These are phyloP conservation scores for Sprattus sprattus DNA, from an alignment of 2,113 vertebrate species.

Conservation along the genomic window DNA sequence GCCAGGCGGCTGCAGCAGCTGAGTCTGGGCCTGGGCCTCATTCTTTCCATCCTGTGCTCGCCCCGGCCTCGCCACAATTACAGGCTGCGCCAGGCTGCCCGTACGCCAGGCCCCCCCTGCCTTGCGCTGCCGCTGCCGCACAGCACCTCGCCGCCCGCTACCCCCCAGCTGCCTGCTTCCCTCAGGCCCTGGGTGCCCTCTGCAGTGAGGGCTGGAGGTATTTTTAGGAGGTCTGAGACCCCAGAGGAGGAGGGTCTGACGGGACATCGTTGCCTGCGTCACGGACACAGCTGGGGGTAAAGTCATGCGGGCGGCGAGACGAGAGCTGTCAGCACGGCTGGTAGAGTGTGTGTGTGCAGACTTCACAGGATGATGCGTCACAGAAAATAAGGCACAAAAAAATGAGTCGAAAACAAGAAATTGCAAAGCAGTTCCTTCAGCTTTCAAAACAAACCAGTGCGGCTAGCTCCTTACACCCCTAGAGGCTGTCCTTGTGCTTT, in stretches of 20 bases:
- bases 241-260: constrained; percentile 44
- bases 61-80: constrained; percentile 63
- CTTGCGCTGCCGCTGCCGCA: constrained; percentile 42
- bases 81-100: constrained; percentile 50
- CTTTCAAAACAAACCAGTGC: neutral
- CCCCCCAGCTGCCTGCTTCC: constrained; percentile 59
- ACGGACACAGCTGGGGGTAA: constrained; percentile 31
- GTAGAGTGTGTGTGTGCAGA: neutral
- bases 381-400: neutral
- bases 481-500: neutral
- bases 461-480: neutral
- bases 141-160: constrained; percentile 47
- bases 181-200: constrained; percentile 9
- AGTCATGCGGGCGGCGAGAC: constrained; percentile 16
- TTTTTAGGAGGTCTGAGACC: constrained; percentile 50
- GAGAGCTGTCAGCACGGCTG: neutral
- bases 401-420: neutral
- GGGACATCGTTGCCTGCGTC: constrained; percentile 43
- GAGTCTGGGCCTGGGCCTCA: constrained; percentile 22
- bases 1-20: constrained; percentile 22
- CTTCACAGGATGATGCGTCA: neutral
- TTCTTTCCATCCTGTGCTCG: constrained; percentile 57
- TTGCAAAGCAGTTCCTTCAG: too few species aligned
- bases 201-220: constrained; percentile 46
- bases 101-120: constrained; percentile 33